A percentile compares a stretch with the other conserved stretches of the same genome.
Conservation (phyloP, 2,888 invertebrate genomes). For the Cerastis rubricosa region DNA sequence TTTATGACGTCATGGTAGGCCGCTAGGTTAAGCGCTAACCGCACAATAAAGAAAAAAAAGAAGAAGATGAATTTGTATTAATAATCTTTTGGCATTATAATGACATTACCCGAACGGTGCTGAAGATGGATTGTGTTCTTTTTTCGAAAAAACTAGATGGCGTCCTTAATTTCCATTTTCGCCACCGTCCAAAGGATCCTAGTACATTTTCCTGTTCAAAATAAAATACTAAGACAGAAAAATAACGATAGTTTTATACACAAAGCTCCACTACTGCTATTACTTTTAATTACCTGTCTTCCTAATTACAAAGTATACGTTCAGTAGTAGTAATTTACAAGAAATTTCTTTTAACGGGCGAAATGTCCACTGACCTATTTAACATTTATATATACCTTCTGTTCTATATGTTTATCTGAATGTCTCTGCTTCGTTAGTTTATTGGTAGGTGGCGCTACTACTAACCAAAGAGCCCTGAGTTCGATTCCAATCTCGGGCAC, state of each 20-base stretch:
- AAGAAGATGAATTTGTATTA: no score
- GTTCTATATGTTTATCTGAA: background rate
- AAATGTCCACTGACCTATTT: constrained; percentile 36
- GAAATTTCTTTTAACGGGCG: constrained; percentile 43
- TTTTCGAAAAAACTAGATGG: background rate
- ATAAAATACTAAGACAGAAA: background rate
- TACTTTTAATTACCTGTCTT: constrained; percentile 45
- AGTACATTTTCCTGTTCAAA: background rate
- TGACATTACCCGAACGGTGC: background rate
- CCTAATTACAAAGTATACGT: constrained; percentile 55
- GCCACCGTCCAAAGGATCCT: no score
- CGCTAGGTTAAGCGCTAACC: no score
- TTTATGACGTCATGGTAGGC: no score
- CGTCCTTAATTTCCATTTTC: background rate
- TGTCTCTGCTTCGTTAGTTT: background rate
- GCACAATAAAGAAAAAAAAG: no score
- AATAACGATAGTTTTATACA: background rate
- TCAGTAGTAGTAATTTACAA: constrained; percentile 48
- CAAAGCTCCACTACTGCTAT: constrained; percentile 25
- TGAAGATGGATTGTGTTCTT: background rate
- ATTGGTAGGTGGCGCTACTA: background rate
- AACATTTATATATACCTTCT: constrained; percentile 7
- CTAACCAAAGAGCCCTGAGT: background rate
- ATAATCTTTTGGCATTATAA: background rate
- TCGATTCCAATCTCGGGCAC: background rate